phyloP scores from a whole-genome alignment of 2,797 vertebrate species.

The Tapera naevia region DNA sequence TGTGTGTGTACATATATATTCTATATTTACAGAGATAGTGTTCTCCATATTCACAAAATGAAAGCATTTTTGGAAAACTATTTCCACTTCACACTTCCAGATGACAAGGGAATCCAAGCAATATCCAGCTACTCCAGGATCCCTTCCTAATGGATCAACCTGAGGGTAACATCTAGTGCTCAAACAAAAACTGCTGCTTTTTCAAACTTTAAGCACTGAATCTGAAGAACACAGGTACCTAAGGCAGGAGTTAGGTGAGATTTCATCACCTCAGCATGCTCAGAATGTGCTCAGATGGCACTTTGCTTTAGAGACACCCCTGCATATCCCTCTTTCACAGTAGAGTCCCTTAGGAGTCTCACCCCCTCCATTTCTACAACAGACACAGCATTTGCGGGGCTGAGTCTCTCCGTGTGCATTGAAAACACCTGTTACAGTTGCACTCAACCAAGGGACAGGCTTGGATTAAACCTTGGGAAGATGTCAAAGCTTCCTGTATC shows the following conservation, averaged over 20 bases:
- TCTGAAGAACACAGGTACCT: not conserved
- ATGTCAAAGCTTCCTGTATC: not conserved
- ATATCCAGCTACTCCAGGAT: not conserved
- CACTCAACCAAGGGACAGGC: accelerated
- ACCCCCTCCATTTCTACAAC: too few relatives aligned
- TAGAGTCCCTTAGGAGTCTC: not conserved
- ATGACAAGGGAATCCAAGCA: not conserved
- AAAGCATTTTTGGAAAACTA: not conserved
- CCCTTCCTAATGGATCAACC: not conserved
- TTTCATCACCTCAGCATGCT: not conserved
- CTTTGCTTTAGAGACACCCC: not conserved
- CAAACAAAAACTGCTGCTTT: not conserved
- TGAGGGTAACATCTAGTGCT: not conserved
- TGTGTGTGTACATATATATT: not conserved
- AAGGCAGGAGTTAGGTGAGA: not conserved
- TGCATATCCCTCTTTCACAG: not conserved
- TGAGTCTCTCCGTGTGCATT: not conserved
- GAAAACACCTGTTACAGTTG: not conserved
- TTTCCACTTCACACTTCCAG: not conserved
- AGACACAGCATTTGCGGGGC: accelerated
- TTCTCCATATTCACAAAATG: not conserved
- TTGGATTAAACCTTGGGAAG: not conserved
- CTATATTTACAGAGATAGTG: not conserved
- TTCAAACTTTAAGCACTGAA: not conserved
- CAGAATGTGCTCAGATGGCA: not conserved